phyloP scores from a whole-genome alignment of 2,113 vertebrate species.

The Polypterus bichir region DNA sequence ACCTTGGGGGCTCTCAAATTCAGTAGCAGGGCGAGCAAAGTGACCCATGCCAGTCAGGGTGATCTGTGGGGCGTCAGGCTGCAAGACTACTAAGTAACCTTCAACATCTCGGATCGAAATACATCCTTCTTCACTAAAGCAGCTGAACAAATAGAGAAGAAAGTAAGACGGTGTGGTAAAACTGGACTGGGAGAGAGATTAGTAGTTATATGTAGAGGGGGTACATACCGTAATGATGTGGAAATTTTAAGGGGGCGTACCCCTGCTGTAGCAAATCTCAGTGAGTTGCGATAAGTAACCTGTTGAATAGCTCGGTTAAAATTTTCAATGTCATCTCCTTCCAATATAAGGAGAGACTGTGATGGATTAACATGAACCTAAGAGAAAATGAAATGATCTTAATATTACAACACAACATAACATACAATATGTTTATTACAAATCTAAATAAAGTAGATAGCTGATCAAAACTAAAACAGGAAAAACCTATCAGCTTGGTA shows the following conservation, averaged over 20 bases:
- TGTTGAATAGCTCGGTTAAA: conserved; percentile 95
- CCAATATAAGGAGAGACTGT: conserved; percentile 85
- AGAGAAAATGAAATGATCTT: neutral
- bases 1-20: conserved; percentile 73
- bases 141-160: conserved; percentile 44
- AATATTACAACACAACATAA: too few species aligned
- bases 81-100: conserved; percentile 89
- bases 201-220: too few species aligned
- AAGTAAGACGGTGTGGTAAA: neutral
- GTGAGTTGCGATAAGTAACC: conserved; percentile 90
- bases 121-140: conserved; percentile 92
- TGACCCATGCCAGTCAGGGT: conserved; percentile 74
- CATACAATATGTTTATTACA: too few species aligned
- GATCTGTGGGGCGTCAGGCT: conserved; percentile 91
- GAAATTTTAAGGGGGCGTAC: conserved; percentile 85
- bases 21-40: conserved; percentile 70
- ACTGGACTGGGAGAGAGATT: too few species aligned
- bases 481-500: too few species aligned
- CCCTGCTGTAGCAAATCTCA: conserved; percentile 88
- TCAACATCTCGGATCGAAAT: conserved; percentile 83
- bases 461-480: neutral
- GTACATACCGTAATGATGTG: conserved; percentile 56
- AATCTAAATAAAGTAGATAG: conserved; percentile 5
- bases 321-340: conserved; percentile 90
- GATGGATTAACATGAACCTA: conserved; percentile 96